These are phyloP conservation scores for Chloroclystis v-ata DNA, from an alignment of 2,888 invertebrate species.

Conservation along the genomic window DNA sequence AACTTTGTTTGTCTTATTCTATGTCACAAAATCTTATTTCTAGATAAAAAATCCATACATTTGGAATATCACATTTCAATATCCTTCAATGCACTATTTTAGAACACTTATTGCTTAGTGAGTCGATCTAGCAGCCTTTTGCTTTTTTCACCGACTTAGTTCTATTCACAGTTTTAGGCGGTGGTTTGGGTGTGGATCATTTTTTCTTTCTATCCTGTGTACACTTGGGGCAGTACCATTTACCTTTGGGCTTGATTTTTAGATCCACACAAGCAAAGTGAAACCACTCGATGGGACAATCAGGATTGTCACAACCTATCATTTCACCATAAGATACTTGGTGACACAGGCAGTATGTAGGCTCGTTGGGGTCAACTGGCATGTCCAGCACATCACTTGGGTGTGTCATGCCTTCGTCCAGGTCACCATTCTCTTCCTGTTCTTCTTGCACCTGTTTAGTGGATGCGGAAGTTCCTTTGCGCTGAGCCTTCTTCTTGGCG, in stretches of 20 bases:
- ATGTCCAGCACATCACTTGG: conserved; percentile 93
- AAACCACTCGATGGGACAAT: conserved; percentile 95
- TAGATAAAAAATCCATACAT: conserved; percentile 8
- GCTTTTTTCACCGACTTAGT: conserved; percentile 60
- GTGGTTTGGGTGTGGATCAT: conserved; percentile 72
- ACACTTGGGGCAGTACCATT: conserved; percentile 97
- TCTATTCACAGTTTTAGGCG: conserved; percentile 57
- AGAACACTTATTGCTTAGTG: conserved; percentile 2
- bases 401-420: conserved; percentile 82
- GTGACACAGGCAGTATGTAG: conserved; percentile 98
- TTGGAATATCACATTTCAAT: conserved; percentile 21
- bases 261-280: conserved; percentile 96
- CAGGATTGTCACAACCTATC: conserved; percentile 97
- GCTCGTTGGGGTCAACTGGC: conserved; percentile 98
- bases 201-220: conserved; percentile 88
- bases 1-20: not conserved
- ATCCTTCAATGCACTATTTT: conserved; percentile 15
- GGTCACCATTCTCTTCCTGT: conserved; percentile 65
- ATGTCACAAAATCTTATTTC: not conserved
- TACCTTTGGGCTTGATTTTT: conserved; percentile 94
- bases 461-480: conserved; percentile 58
- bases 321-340: conserved; percentile 98
- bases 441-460: conserved; percentile 54
- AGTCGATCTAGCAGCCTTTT: conserved; percentile 39
- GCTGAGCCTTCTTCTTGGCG: conserved; percentile 65